phyloP scores from a whole-genome alignment of 1,140 invertebrate genomes.

The Metopolophium dirhodum region DNA sequence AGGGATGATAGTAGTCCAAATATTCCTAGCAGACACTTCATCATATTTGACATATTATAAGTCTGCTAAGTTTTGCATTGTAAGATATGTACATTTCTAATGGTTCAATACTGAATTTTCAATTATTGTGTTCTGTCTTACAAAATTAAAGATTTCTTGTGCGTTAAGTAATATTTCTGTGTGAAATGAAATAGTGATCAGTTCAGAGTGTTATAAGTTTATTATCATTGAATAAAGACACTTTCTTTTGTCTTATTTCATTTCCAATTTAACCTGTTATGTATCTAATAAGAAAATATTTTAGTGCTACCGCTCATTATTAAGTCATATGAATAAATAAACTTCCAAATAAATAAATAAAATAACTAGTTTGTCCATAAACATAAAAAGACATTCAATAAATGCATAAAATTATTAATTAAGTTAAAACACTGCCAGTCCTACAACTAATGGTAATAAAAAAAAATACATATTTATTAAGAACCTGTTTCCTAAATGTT shows the following conservation, averaged over 20 bases:
- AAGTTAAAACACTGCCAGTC: neutral
- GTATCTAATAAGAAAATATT: no score
- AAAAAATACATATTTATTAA: neutral
- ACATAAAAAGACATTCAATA: neutral
- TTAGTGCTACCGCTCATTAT: no score
- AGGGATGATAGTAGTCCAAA: neutral
- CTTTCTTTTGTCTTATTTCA: neutral
- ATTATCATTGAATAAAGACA: neutral
- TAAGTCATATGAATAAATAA: no score
- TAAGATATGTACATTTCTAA: neutral
- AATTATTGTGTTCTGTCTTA: neutral
- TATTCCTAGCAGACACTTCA: neutral
- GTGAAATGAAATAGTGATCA: neutral
- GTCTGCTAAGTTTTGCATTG: neutral
- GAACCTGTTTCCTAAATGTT: no score
- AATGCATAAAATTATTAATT: neutral
- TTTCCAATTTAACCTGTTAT: neutral
- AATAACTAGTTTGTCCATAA: neutral
- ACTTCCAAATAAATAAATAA: neutral
- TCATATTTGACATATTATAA: neutral
- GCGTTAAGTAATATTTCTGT: neutral
- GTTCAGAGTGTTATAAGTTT: neutral
- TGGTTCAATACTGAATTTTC: neutral
- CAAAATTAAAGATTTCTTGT: neutral
- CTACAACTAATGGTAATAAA: neutral